Conservation (phyloP, 2,888 invertebrate genomes). For the Leptopterna dolabrata region DNA sequence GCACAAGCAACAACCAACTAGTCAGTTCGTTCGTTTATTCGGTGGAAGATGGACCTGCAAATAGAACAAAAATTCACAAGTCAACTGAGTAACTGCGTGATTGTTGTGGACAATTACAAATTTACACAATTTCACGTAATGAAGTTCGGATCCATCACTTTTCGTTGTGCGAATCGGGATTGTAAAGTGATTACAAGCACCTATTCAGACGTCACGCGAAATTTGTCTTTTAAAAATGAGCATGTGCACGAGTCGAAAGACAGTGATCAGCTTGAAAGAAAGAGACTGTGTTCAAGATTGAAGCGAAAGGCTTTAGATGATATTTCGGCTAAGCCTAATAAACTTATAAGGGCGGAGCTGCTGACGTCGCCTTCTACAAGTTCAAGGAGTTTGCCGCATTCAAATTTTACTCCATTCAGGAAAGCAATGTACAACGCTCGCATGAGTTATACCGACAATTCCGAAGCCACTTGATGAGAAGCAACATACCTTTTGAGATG, state of each 20-base stretch:
- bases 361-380: neutral
- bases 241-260: slow-evolving; percentile 20
- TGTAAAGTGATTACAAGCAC: slow-evolving; percentile 3
- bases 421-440: neutral
- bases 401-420: neutral
- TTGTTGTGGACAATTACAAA: neutral
- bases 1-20: too few relatives aligned
- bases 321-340: too few relatives aligned
- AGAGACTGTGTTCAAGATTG: neutral
- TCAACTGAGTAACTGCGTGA: neutral
- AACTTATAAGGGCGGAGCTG: neutral
- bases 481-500: neutral
- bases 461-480: neutral
- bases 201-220: neutral
- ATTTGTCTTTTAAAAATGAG: neutral
- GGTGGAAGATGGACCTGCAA: too few relatives aligned
- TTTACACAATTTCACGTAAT: neutral
- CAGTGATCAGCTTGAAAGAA: neutral
- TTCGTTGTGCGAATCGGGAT: slow-evolving; percentile 5
- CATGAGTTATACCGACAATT: neutral
- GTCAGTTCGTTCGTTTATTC: too few relatives aligned
- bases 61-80: too few relatives aligned
- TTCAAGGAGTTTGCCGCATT: neutral
- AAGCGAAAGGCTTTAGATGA: too few relatives aligned
- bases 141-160: slow-evolving; percentile 13